phyloP scores from a whole-genome alignment of 2,888 invertebrate genomes.

The Thecocarcelia acutangulata region DNA sequence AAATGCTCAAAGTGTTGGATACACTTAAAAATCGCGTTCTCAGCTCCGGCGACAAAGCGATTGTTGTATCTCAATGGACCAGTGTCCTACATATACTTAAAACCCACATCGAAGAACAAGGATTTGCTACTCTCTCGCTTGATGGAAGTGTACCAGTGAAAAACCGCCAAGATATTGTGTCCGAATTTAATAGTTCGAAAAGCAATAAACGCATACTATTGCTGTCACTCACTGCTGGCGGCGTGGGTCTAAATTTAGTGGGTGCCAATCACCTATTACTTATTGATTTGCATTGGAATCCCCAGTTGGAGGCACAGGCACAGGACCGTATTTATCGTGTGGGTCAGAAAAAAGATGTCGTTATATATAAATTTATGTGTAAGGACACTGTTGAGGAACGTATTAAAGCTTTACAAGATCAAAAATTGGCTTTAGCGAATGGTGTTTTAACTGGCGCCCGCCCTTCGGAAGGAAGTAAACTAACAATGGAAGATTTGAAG shows the following conservation, averaged over 20 bases:
- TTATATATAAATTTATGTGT: slow-evolving; percentile 92
- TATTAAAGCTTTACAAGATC: slow-evolving; percentile 90
- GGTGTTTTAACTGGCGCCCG: slow-evolving; percentile 89
- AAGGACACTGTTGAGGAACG: slow-evolving; percentile 93
- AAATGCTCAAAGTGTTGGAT: slow-evolving; percentile 84
- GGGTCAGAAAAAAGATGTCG: slow-evolving; percentile 91
- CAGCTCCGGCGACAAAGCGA: slow-evolving; percentile 85
- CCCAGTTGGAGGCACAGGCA: slow-evolving; percentile 96
- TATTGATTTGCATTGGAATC: slow-evolving; percentile 98
- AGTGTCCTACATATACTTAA: slow-evolving; percentile 89
- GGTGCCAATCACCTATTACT: slow-evolving; percentile 96
- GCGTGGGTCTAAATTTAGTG: slow-evolving; percentile 95
- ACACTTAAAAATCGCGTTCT: slow-evolving; percentile 83
- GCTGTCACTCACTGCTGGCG: slow-evolving; percentile 95
- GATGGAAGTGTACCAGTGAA: slow-evolving; percentile 89
- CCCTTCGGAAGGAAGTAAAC: slow-evolving; percentile 85
- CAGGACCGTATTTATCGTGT: slow-evolving; percentile 96
- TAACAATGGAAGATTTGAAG: slow-evolving; percentile 90
- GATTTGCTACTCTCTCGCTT: slow-evolving; percentile 85
- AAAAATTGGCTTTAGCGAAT: slow-evolving; percentile 89
- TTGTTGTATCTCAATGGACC: slow-evolving; percentile 97
- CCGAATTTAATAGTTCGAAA: slow-evolving; percentile 86
- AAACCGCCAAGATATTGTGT: slow-evolving; percentile 87
- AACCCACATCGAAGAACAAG: slow-evolving; percentile 83
- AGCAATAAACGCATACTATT: slow-evolving; percentile 86